Percentiles rank a stretch among this genome's conserved stretches.
These are phyloP conservation scores for Ferdinandea cuprea DNA, from an alignment of 2,888 invertebrate species.

Conservation along the genomic window DNA sequence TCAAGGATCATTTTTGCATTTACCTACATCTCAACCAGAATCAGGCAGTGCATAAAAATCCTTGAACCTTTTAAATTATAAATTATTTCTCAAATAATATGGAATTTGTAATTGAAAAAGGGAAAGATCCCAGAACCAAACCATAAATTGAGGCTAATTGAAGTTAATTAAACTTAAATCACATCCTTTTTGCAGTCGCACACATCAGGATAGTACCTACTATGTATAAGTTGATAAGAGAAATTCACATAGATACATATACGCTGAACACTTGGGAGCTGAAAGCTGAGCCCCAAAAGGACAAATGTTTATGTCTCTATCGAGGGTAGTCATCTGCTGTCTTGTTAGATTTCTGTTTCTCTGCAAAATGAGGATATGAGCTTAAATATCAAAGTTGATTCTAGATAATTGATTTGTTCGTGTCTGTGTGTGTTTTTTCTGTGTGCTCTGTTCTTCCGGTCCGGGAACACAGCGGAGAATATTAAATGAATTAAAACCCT, in stretches of 20 bases:
- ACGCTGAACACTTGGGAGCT: not conserved
- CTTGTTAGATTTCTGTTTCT: not conserved
- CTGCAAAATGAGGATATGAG: not conserved
- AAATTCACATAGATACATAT: conserved; percentile 1
- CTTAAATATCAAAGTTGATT: conserved; percentile 18
- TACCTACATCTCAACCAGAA: not conserved
- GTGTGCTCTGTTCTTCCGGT: not conserved
- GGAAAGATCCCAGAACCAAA: not conserved
- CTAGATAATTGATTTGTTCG: conserved; percentile 47
- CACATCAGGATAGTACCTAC: conserved; percentile 35
- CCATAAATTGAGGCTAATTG: conserved; percentile 34
- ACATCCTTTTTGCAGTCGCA: conserved; percentile 39
- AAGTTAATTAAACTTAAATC: conserved; percentile 60
- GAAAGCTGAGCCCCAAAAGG: conserved; percentile 38
- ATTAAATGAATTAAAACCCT: conserved; percentile 17
- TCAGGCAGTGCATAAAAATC: not conserved
- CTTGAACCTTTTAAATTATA: not conserved
- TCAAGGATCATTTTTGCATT: not conserved
- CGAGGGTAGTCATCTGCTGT: conserved; percentile 18
- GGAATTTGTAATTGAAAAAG: conserved; percentile 1
- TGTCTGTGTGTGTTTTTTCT: conserved; percentile 1
- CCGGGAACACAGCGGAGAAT: not conserved
- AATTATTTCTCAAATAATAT: conserved; percentile 37
- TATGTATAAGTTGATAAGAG: conserved; percentile 42
- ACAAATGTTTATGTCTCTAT: conserved; percentile 47